Evolutionary conservation across 2,888 invertebrate genomes (phyloP), one percentile per base, ranked within the genome.

Genomic region (Myathropa florea): DNA sequence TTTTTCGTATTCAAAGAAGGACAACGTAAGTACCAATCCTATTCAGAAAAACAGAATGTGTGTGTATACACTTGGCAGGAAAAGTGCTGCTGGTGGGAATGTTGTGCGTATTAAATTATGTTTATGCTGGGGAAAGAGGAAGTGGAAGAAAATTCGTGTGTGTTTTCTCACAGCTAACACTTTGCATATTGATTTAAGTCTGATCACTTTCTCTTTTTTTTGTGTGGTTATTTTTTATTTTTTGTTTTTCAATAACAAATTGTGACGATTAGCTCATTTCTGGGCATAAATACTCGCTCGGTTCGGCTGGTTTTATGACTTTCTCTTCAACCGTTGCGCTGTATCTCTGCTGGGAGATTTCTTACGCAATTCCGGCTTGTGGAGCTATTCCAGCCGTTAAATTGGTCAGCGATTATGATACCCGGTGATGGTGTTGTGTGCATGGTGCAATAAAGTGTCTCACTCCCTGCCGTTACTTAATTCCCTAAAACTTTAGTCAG

Each of bases 181-280:
- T 68, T 18, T 84, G 80, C 84, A 84, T 84, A 84, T 84, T 84
- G 80, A 84, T 84, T 84, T 80, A 55, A 18, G 4, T 53, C 61
- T 57, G 80, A 80, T 72, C 67, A 80, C 84, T 84, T 84, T 84
- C 84, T 84, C 84, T 84, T 84, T 82, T 73, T 39, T 7, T 7
- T 14, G 46, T 61, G 57, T 57, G 23, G 4, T 23, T 26, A 24
- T 23, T 63, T n/a, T 71, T 36, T 36, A n/a, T 68, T 68, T 59
- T 61, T 18, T n/a, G n/a, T 4, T 63, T 78, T 57, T 71, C 57
- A 67, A 46, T 46, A 76, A 24, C 28, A 75, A 80, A 80, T 64
- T 70, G 60, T 77, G 39, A 33, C 23, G 67, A 84, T 84, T 76
- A 84, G 84, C 75, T 80, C 65, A 84, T 72, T 71, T 33, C 46